Conservation (phyloP, 2,888 invertebrate species). For the Synanthedon vespiformis region DNA sequence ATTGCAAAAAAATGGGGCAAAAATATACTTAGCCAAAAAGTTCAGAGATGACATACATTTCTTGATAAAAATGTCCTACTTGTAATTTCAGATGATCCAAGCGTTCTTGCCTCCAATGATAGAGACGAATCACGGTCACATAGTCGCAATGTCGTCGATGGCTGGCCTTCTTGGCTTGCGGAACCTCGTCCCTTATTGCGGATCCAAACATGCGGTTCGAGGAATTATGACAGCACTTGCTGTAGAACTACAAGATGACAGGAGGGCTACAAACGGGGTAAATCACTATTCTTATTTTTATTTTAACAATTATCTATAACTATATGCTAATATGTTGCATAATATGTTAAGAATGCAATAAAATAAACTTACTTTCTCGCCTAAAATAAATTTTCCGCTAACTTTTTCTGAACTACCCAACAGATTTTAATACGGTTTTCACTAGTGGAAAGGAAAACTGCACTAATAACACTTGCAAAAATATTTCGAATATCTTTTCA, state of each 20-base stretch:
- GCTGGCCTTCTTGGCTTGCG: slow-evolving; percentile 78
- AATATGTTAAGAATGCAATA: too few species aligned
- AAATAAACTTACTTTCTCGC: too few species aligned
- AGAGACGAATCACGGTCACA: slow-evolving; percentile 77
- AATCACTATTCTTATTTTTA: slow-evolving; percentile 4
- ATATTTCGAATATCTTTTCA: too few species aligned
- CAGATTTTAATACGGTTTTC: too few species aligned
- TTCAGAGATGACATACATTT: too few species aligned
- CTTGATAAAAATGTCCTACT: too few species aligned
- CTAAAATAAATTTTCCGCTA: too few species aligned
- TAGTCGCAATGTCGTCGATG: slow-evolving; percentile 80
- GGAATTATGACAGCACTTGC: slow-evolving; percentile 86
- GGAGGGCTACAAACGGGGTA: slow-evolving; percentile 41
- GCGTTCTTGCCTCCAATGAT: slow-evolving; percentile 82
- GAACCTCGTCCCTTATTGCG: slow-evolving; percentile 84
- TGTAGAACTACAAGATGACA: slow-evolving; percentile 77
- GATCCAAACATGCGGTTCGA: slow-evolving; percentile 83
- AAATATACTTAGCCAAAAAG: too few species aligned
- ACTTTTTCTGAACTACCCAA: too few species aligned
- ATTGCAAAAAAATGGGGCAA: too few species aligned
- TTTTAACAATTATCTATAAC: not conserved
- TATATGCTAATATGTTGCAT: not conserved
- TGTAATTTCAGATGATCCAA: slow-evolving; percentile 70
- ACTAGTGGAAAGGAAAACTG: too few species aligned
- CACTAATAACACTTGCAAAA: too few species aligned